phyloP scores from a whole-genome alignment of 2,888 invertebrate species.

The Sphaeridia pumilis region DNA sequence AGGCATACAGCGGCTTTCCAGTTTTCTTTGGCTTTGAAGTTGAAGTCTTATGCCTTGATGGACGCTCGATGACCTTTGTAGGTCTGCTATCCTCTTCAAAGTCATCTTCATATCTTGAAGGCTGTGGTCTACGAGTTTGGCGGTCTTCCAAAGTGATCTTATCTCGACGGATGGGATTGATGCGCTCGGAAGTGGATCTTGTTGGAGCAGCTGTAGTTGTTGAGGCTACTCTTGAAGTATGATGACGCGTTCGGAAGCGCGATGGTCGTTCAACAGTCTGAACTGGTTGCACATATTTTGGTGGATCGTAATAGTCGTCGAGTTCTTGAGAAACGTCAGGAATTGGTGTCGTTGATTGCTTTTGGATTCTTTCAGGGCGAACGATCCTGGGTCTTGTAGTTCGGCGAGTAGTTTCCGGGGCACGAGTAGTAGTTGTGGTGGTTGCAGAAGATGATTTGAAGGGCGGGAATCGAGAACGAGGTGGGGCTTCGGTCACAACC shows the following conservation, averaged over 20 bases:
- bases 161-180: not conserved
- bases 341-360: constrained; percentile 8
- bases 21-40: constrained; percentile 15
- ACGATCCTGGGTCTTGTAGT: not conserved
- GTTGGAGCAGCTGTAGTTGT: not conserved
- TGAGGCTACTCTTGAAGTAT: not conserved
- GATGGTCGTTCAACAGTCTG: not conserved
- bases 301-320: constrained; percentile 17
- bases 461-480: no score
- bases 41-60: not conserved
- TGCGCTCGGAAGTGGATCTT: not conserved
- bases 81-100: constrained; percentile 12
- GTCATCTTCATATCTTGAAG: constrained; percentile 5
- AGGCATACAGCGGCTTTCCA: constrained; percentile 32
- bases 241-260: not conserved
- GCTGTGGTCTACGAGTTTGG: constrained; percentile 1
- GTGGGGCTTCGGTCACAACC: no score
- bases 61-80: constrained; percentile 1
- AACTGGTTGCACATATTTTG: not conserved
- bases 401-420: no score
- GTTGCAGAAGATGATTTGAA: no score
- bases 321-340: constrained; percentile 19
- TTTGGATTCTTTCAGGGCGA: constrained; percentile 3
- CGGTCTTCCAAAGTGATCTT: not conserved
- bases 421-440: no score